A percentile compares a stretch with the other conserved stretches of the same genome.
These are phyloP conservation scores for Tadarida brasiliensis DNA, from an alignment of 2,797 vertebrate genomes.

Conservation along the genomic window DNA sequence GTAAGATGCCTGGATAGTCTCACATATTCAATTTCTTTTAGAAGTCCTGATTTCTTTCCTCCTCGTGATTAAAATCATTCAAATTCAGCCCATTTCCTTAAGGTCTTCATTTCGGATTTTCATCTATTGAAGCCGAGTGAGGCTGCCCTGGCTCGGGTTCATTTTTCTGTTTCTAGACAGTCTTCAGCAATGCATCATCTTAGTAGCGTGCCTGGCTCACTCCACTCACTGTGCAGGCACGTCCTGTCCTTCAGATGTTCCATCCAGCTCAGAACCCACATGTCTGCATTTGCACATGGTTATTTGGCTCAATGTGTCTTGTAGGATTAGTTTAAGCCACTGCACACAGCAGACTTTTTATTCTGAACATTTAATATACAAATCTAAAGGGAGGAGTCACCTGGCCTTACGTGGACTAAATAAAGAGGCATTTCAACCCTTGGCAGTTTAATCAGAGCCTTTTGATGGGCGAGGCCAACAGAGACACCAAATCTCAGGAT, in stretches of 20 bases:
- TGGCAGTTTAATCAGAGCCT: conserved; percentile 61
- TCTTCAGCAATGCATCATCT: conserved; percentile 77
- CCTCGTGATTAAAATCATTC: neutral
- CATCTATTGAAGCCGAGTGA: neutral
- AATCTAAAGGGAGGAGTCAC: conserved; percentile 67
- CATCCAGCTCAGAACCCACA: conserved; percentile 78
- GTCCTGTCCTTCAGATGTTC: conserved; percentile 79
- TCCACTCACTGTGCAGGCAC: conserved; percentile 76
- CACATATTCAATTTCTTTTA: neutral
- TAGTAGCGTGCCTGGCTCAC: conserved; percentile 66
- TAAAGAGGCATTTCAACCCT: conserved; percentile 53
- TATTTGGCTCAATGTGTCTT: conserved; percentile 69
- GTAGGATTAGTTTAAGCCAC: conserved; percentile 75
- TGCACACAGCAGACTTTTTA: conserved; percentile 69
- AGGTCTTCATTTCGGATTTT: conserved; percentile 35
- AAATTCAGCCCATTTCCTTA: conserved; percentile 54
- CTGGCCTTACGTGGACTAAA: conserved; percentile 58
- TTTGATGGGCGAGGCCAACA: conserved; percentile 53
- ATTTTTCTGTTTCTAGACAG: conserved; percentile 76
- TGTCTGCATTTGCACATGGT: conserved; percentile 74
- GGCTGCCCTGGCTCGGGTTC: conserved; percentile 49
- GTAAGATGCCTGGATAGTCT: neutral
- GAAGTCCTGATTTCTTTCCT: conserved; percentile 43
- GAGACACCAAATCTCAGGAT: conserved; percentile 50
- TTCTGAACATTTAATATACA: conserved; percentile 59